Base-by-base conservation (phyloP, 1,140 invertebrate genomes). In the Ceratitis capitata region DNA sequence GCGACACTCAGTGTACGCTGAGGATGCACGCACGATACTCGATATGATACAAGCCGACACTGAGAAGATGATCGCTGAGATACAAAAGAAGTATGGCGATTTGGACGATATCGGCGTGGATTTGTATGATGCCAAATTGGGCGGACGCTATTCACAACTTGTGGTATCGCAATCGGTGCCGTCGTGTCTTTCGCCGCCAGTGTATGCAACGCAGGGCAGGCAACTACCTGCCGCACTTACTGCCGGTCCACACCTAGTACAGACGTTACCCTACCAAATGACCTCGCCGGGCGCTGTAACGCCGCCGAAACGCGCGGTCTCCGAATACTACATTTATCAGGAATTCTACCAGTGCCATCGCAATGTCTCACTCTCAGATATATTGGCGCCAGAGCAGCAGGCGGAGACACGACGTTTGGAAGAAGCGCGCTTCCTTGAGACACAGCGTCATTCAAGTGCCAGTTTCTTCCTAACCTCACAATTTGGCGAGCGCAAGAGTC, bases 261-360 rank as follows among this genome's bases (percentile, higher is more conserved):
- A 78, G 1, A 82, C 85, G 16, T 56, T 82, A 56, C 85, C 74
- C 32, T 61, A 82, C n/a, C 56, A 85, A 35, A 49, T 85, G 58
- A 56, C 45, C 32, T 69, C 78, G 16, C 82, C 85, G 0, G 53
- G 82, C 0, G 87, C 88, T 0, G 86, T 85, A 2, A 88, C 85
- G 87, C 93, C 88, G 92, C 93, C 95, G 0, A 92, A 95, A 83
- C 90, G 95, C 74, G 95, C 95, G 84, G 93, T 96, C 39, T 96
- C 95, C 10, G 95, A 96, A 87, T 96, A 96, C 89, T 95, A 96
- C 89, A 96, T 97, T 51, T 95, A 95, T 86, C 92, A 92, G 6
- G 92, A 92, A 83, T 88, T 90, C 82, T 91, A 90, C 87, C 88
- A 91, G 16, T 89, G 89, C 23, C 88, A 92, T 85, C 87, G 91